Evolutionary conservation across 2,888 invertebrate genomes (phyloP).

Genomic region (Ceraclea dissimilis): DNA sequence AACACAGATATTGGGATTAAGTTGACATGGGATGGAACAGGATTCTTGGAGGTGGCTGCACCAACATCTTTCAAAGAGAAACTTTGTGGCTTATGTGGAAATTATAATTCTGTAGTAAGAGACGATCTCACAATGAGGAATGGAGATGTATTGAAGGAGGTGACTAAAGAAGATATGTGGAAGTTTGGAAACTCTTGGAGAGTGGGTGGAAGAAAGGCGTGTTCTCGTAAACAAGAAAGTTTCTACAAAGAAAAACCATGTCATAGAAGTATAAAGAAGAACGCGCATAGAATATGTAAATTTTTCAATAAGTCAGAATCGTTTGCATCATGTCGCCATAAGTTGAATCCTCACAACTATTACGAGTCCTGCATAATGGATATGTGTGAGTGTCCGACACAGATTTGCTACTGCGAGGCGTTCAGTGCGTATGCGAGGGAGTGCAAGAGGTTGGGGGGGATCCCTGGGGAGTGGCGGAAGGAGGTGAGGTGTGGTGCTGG

Average conservation of each 20-base stretch:
- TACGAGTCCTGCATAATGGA: constrained; percentile 80
- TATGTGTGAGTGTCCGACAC: constrained; percentile 78
- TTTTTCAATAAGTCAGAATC: constrained; percentile 46
- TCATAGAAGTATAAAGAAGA: constrained; percentile 43
- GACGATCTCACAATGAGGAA: constrained; percentile 75
- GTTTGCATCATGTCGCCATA: constrained; percentile 72
- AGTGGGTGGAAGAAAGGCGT: constrained; percentile 71
- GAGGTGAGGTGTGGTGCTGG: constrained; percentile 55
- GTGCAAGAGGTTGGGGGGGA: constrained; percentile 70
- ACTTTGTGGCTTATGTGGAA: constrained; percentile 90
- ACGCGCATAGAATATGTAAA: constrained; percentile 44
- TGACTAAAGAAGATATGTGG: constrained; percentile 38
- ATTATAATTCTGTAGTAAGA: constrained; percentile 79
- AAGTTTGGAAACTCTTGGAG: constrained; percentile 87
- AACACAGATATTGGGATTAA: constrained; percentile 70
- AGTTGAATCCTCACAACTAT: constrained; percentile 74
- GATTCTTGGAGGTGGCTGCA: constrained; percentile 83
- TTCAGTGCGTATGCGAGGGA: constrained; percentile 84
- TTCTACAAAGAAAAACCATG: constrained; percentile 39
- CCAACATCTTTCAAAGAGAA: constrained; percentile 62
- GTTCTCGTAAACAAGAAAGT: constrained; percentile 50
- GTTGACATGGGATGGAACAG: constrained; percentile 88
- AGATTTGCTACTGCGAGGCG: constrained; percentile 82
- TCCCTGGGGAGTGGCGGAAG: constrained; percentile 63
- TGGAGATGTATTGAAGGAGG: constrained; percentile 59